Evolutionary conservation across 2,888 invertebrate genomes (phyloP).

Genomic region (Apoda limacodes): DNA sequence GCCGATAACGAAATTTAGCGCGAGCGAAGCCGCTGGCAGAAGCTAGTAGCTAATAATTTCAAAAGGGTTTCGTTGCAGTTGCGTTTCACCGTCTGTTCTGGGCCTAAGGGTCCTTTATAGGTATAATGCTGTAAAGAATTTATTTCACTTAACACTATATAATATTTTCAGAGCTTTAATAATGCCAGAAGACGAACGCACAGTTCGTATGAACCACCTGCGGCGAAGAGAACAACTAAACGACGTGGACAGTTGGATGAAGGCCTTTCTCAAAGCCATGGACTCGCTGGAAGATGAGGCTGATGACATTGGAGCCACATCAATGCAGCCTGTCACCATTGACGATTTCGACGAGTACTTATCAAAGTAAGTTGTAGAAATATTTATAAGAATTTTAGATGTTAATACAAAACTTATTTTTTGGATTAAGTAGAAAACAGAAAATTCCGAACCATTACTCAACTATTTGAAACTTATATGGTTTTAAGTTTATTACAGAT

Average conservation of each 20-base stretch:
- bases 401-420: not conserved
- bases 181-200: slow-evolving; percentile 91
- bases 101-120: too few relatives aligned
- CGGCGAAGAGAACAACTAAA: slow-evolving; percentile 83
- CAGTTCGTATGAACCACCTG: slow-evolving; percentile 87
- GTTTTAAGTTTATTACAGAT: not conserved
- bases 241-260: slow-evolving; percentile 92
- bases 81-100: too few relatives aligned
- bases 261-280: slow-evolving; percentile 88
- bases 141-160: too few relatives aligned
- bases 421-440: not conserved
- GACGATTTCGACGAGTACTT: slow-evolving; percentile 92
- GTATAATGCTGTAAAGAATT: too few relatives aligned
- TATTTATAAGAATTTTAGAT: not conserved
- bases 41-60: too few relatives aligned
- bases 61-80: too few relatives aligned
- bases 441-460: not conserved
- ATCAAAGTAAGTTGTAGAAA: slow-evolving; percentile 85
- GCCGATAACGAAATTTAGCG: too few relatives aligned
- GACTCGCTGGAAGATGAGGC: slow-evolving; percentile 83
- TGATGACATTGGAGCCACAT: slow-evolving; percentile 86
- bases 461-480: not conserved
- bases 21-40: too few relatives aligned
- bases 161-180: slow-evolving; percentile 81
- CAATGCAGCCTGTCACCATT: slow-evolving; percentile 90